A percentile compares a stretch with the other conserved stretches of the same genome.
These are phyloP conservation scores for Loripinus fragilis DNA, from an alignment of 2,888 invertebrate genomes.

Conservation along the genomic window DNA sequence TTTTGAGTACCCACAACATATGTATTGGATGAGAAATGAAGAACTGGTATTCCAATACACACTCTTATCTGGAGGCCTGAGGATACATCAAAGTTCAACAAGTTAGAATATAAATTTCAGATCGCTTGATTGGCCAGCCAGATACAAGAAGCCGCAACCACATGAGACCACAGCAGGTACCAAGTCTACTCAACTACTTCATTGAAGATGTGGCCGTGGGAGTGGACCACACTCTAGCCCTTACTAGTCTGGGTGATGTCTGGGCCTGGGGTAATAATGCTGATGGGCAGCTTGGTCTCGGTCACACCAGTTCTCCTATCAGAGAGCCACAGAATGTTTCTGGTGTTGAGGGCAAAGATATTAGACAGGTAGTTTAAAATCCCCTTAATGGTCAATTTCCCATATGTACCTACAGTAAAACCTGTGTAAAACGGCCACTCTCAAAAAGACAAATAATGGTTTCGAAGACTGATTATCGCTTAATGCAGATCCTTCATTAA, in stretches of 20 bases:
- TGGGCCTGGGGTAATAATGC: constrained; percentile 88
- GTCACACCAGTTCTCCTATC: constrained; percentile 85
- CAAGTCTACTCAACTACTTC: constrained; percentile 84
- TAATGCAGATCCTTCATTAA: no score
- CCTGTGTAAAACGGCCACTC: no score
- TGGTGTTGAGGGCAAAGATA: constrained; percentile 85
- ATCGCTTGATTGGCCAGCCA: constrained; percentile 86
- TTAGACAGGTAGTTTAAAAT: constrained; percentile 85
- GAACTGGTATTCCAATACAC: no score
- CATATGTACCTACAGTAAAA: no score
- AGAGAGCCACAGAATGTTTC: constrained; percentile 86
- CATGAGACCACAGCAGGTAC: constrained; percentile 85
- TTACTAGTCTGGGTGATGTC: constrained; percentile 86
- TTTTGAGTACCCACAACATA: no score
- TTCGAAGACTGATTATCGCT: no score
- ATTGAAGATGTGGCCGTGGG: constrained; percentile 87
- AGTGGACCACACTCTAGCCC: constrained; percentile 86
- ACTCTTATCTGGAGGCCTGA: no score
- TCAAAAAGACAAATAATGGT: no score
- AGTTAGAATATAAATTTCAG: no score
- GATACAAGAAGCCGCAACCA: constrained; percentile 84
- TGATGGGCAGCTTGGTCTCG: constrained; percentile 87
- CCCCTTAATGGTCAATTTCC: no score
- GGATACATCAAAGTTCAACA: no score
- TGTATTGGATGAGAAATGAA: no score